Conservation (phyloP, 2,797 vertebrate species). For the Lacerta agilis region DNA sequence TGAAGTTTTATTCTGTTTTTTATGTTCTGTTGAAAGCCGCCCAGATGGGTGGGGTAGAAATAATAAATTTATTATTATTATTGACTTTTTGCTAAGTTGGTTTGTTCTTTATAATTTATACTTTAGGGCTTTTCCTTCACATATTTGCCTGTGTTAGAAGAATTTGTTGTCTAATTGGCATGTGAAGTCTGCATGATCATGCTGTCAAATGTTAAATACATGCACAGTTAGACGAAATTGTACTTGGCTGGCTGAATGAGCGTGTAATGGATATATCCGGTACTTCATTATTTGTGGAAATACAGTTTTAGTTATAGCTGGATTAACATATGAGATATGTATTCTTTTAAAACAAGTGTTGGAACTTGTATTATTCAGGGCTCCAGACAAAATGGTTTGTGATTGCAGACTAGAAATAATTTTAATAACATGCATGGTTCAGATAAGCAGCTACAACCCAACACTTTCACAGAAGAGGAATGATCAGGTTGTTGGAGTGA, state of each 20-base stretch:
- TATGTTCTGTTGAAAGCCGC: too few species aligned
- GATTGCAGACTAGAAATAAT: not conserved
- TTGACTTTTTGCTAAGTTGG: slow-evolving; percentile 2
- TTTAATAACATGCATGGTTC: not conserved
- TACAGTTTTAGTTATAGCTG: not conserved
- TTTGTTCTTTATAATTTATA: slow-evolving; percentile 8
- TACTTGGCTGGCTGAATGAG: not conserved
- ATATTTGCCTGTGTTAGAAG: not conserved
- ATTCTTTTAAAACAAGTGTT: not conserved
- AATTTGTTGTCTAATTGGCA: slow-evolving; percentile 12
- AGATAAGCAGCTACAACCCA: not conserved
- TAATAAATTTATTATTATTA: too few species aligned
- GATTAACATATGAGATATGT: not conserved
- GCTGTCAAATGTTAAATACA: not conserved
- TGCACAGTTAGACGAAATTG: not conserved
- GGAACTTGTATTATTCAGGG: not conserved
- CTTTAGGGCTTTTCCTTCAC: slow-evolving; percentile 22
- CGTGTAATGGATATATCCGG: not conserved
- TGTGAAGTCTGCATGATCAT: not conserved
- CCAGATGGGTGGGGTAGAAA: too few species aligned
- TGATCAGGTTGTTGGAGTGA: not conserved
- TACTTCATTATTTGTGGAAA: not conserved
- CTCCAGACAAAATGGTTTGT: not conserved
- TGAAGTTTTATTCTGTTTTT: too few species aligned
- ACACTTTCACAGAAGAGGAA: not conserved